Percentiles rank a stretch among this genome's conserved stretches.
Conservation (phyloP, 2,888 invertebrate genomes). For the Operophtera brumata region DNA sequence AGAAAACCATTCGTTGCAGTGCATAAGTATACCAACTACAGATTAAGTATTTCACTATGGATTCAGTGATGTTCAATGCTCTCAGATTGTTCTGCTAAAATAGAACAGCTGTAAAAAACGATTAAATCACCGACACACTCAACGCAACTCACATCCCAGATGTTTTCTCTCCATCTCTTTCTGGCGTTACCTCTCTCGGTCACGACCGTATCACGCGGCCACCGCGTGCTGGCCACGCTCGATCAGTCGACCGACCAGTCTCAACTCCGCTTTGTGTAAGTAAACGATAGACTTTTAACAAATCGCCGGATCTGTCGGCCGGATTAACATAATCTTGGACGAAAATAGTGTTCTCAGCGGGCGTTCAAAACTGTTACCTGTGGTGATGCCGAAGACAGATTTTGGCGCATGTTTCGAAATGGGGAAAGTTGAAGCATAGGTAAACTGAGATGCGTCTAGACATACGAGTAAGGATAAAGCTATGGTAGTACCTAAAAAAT, state of each 20-base stretch:
- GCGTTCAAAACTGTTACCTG: constrained; percentile 2
- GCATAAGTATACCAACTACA: neutral
- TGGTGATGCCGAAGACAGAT: constrained; percentile 3
- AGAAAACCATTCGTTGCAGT: neutral
- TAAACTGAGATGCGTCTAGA: neutral
- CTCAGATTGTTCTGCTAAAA: constrained; percentile 28
- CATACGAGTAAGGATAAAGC: neutral
- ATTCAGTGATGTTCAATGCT: constrained; percentile 21
- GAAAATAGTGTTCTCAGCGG: constrained; percentile 10
- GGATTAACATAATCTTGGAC: constrained; percentile 5
- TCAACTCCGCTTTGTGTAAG: constrained; percentile 25
- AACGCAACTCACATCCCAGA: constrained; percentile 45
- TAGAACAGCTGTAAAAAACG: constrained; percentile 39
- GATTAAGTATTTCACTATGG: constrained; percentile 12
- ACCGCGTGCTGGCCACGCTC: constrained; percentile 40
- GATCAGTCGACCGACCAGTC: constrained; percentile 38
- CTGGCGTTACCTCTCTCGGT: constrained; percentile 33
- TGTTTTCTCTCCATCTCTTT: constrained; percentile 56
- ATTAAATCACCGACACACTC: constrained; percentile 40
- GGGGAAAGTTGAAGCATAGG: constrained; percentile 5
- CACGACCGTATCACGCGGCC: constrained; percentile 44
- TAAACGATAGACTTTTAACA: constrained; percentile 26
- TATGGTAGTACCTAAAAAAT: too few species aligned
- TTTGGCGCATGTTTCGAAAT: constrained; percentile 10
- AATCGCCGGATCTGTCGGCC: constrained; percentile 26